Evolutionary conservation across 2,113 vertebrate genomes (phyloP).

Genomic region (Labeo catla): DNA sequence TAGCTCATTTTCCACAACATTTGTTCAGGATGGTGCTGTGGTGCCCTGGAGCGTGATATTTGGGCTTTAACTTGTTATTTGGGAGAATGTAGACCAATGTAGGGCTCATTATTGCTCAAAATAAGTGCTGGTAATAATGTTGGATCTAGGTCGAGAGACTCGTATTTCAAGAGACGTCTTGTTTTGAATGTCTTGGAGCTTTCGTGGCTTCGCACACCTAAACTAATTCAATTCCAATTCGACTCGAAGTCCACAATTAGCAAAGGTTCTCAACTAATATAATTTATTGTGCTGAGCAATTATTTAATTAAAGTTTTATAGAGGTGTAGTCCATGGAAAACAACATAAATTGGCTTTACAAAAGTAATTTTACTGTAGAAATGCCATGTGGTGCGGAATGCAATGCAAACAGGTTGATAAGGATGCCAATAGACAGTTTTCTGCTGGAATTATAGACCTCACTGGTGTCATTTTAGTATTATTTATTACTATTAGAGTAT

Average conservation of each 20-base stretch:
- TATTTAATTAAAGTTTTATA: neutral
- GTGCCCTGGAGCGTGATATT: neutral
- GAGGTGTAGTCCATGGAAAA: neutral
- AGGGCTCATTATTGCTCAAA: conserved; percentile 15
- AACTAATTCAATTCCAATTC: too few relatives aligned
- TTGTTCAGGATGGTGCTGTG: neutral
- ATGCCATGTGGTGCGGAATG: neutral
- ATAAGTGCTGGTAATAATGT: conserved; percentile 35
- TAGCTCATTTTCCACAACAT: conserved; percentile 14
- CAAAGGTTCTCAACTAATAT: neutral
- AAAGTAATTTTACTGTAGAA: neutral
- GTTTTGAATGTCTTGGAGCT: neutral
- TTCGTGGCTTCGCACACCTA: neutral
- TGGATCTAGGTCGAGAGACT: neutral
- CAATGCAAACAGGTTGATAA: neutral
- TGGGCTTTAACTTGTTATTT: neutral
- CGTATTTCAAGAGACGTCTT: neutral
- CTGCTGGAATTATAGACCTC: neutral
- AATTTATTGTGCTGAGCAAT: neutral
- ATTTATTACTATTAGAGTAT: neutral
- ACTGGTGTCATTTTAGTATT: neutral
- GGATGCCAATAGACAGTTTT: neutral
- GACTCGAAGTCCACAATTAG: neutral
- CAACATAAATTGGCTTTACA: neutral
- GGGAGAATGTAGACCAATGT: neutral